Percentiles rank a stretch among this genome's conserved stretches.
These are phyloP conservation scores for Tetraodon nigroviridis DNA, from an alignment of 2,113 vertebrate species.

Conservation along the genomic window DNA sequence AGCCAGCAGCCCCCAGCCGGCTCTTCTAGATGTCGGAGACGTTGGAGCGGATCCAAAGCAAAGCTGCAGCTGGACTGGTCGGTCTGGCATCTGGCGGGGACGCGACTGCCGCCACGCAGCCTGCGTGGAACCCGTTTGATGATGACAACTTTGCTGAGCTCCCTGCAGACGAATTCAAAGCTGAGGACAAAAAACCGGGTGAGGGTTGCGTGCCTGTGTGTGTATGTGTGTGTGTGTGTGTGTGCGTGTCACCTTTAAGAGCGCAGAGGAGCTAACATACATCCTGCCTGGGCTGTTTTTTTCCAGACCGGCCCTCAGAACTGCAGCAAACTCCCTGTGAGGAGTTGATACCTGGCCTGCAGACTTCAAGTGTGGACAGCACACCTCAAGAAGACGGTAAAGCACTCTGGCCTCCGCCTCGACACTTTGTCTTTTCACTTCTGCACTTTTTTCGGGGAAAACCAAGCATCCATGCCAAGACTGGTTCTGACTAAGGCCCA, in stretches of 20 bases:
- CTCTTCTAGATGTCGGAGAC: constrained; percentile 49
- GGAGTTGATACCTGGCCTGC: constrained; percentile 85
- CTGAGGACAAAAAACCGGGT: constrained; percentile 86
- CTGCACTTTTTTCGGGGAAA: too few relatives aligned
- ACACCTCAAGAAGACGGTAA: constrained; percentile 73
- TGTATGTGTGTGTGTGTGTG: not conserved
- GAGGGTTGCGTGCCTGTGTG: constrained; percentile 14
- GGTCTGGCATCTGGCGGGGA: constrained; percentile 54
- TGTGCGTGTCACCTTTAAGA: not conserved
- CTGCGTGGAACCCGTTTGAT: constrained; percentile 92
- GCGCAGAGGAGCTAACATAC: too few relatives aligned
- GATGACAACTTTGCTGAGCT: constrained; percentile 94
- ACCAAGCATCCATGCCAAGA: too few relatives aligned
- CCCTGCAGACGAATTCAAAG: constrained; percentile 83
- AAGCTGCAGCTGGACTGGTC: constrained; percentile 17
- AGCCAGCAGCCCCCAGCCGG: constrained; percentile 61
- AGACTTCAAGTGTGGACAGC: constrained; percentile 55
- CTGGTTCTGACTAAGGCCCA: too few relatives aligned
- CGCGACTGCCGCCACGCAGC: constrained; percentile 34
- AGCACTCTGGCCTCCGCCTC: not conserved
- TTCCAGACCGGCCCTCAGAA: constrained; percentile 75
- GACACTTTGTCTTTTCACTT: not conserved
- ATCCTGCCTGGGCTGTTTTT: not conserved
- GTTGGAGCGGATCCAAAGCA: constrained; percentile 46
- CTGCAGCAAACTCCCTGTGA: constrained; percentile 75